Conservation (phyloP, 2,113 vertebrate species). For the Calypte anna region DNA sequence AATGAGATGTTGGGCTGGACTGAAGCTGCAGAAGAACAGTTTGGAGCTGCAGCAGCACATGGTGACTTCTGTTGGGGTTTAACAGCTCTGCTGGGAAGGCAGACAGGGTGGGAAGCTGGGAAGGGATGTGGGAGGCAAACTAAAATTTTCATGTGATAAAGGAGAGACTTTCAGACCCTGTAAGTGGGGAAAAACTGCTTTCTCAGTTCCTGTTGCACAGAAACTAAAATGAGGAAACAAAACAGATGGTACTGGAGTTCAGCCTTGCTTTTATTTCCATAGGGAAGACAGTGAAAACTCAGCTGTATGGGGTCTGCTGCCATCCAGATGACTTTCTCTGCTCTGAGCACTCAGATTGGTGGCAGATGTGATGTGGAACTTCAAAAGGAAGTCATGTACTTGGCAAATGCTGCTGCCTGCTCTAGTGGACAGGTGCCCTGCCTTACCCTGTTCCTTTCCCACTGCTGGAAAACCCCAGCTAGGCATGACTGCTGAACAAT, state of each 20-base stretch:
- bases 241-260: not conserved
- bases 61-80: not conserved
- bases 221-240: not conserved
- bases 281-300: not conserved
- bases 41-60: too few species aligned
- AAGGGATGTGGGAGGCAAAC: not conserved
- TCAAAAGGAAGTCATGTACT: not conserved
- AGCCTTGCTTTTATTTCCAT: slow-evolving; percentile 17
- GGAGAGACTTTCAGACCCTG: not conserved
- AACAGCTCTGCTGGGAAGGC: too few species aligned
- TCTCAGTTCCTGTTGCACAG: not conserved
- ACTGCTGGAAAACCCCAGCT: not conserved
- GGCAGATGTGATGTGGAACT: not conserved
- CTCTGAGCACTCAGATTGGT: not conserved
- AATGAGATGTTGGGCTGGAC: not conserved
- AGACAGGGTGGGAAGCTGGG: not conserved
- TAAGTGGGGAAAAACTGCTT: not conserved
- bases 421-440: not conserved
- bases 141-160: fast-evolving
- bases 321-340: too few species aligned
- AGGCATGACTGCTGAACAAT: fast-evolving
- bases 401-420: not conserved
- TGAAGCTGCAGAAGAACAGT: fast-evolving
- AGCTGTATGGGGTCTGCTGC: not conserved
- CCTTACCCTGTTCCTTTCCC: not conserved